These are phyloP conservation scores for Hirtodrosophila duncani DNA, from an alignment of 2,888 invertebrate species.

Conservation along the genomic window DNA sequence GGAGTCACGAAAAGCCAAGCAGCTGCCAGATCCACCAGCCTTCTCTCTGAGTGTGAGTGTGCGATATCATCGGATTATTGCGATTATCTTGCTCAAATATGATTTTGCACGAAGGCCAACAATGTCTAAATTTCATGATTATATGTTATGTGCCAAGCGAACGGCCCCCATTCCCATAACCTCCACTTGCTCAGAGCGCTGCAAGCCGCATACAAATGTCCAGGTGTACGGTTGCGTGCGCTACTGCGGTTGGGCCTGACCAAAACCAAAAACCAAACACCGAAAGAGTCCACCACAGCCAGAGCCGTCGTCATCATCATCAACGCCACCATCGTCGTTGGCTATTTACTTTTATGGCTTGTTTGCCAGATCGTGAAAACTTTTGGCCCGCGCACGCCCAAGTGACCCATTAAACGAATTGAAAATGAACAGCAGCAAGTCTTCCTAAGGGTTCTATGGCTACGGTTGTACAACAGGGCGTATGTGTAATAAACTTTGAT, in stretches of 20 bases:
- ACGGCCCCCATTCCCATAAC: no score
- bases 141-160: conserved; percentile 33
- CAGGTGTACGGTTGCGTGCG: conserved; percentile 49
- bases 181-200: no score
- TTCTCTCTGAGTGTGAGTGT: conserved; percentile 2
- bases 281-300: neutral
- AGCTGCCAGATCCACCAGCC: neutral
- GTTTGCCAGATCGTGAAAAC: conserved; percentile 63
- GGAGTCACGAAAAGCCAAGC: conserved; percentile 28
- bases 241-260: conserved; percentile 23
- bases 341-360: conserved; percentile 68
- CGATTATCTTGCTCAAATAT: conserved; percentile 68
- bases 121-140: conserved; percentile 60
- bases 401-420: conserved; percentile 72
- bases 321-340: conserved; percentile 8
- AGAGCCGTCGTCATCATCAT: conserved; percentile 1
- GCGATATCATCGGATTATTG: conserved; percentile 54
- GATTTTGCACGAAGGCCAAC: conserved; percentile 66
- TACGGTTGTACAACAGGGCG: conserved; percentile 36
- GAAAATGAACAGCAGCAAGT: conserved; percentile 50
- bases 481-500: conserved; percentile 71
- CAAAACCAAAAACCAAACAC: conserved; percentile 1
- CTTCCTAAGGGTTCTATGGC: neutral
- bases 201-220: conserved; percentile 31
- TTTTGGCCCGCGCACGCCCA: conserved; percentile 51